Base-by-base conservation (phyloP, 1,140 invertebrate genomes). In the Tetraneura akinire region DNA sequence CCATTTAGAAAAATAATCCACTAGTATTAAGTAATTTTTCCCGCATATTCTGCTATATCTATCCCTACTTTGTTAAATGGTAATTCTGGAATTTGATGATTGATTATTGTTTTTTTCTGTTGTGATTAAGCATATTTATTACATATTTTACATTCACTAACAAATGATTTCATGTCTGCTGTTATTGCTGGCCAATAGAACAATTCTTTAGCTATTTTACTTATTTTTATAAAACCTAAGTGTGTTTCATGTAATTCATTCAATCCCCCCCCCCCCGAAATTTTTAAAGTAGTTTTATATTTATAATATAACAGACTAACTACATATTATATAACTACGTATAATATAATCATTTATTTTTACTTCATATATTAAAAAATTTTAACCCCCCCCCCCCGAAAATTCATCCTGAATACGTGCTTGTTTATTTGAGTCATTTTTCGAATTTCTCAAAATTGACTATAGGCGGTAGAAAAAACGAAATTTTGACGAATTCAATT, bases 231-330 rank as follows among this genome's bases (percentile, higher is more conserved):
- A 70, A 85, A 83, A 9, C 87, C 87, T 71, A 87, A 51, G 82
- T 89, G 87, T 23, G 83, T 82, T 78, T 85, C 83, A 82, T 88
- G 87, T 49, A 88, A 64, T 49, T n/a, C n/a, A n/a, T n/a, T n/a
- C n/a, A n/a, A n/a, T n/a, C n/a, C n/a, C n/a, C n/a, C n/a, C n/a
- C n/a, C n/a, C n/a, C n/a, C n/a, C n/a, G n/a, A n/a, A n/a, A n/a
- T n/a, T n/a, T n/a, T n/a, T n/a, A n/a, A n/a, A n/a, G n/a, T n/a
- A n/a, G n/a, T n/a, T n/a, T n/a, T n/a, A n/a, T n/a, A n/a, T n/a
- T n/a, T n/a, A n/a, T n/a, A n/a, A n/a, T n/a, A n/a, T n/a, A n/a
- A n/a, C n/a, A n/a, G n/a, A n/a, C n/a, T n/a, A n/a, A n/a, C n/a
- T n/a, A n/a, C n/a, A n/a, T n/a, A n/a, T n/a, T n/a, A n/a, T n/a